Evolutionary conservation across 2,113 vertebrate genomes (phyloP), one percentile per base, ranked within the genome.

Genomic region (Muntiacus muntjak): DNA sequence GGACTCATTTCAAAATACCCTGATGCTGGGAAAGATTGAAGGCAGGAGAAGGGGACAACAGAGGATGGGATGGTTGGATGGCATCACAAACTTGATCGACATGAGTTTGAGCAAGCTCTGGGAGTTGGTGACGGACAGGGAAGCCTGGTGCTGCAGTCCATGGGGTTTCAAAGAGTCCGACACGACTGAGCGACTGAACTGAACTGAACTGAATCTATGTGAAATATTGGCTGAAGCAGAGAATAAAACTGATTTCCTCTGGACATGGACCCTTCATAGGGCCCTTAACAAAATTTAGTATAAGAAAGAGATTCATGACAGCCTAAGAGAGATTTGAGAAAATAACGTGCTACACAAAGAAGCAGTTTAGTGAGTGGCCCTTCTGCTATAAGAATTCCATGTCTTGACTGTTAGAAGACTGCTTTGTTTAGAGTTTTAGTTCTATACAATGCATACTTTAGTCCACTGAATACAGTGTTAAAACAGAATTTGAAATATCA

Each of bases 141-240:
- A 71, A 71, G n/a, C n/a, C 9, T 71, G 64, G 17, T 36, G 17
- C n/a, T 23, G n/a, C 9, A 36, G 36, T 71, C n/a, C 64, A 36
- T 0, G 4, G n/a, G 64, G n/a, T 71, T 0, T 0, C 30, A 71
- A 67, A 71, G 17, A 36, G 1, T 71, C 4, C 6, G 17, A 36
- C n/a, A 23, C 0, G n/a, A 71, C 64, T 36, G 64, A 36, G 64
- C 1, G 1, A 71, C n/a, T 36, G 33, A 67, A 67, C n/a, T 67
- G 50, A 52, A 52, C 14, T 16, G 4, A 36, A 36, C 64, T 11
- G 64, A 71, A 36, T 9, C 19, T 71, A 71, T 36, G 21, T 12
- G 64, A 81, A 79, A 47, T 81, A 14, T 14, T 60, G 5, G 10
- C 33, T 55, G 28, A 58, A 85, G 74, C 11, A 89, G 16, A 79